Base-by-base conservation (phyloP, 1,140 invertebrate genomes). In the Riptortus pedestris region DNA sequence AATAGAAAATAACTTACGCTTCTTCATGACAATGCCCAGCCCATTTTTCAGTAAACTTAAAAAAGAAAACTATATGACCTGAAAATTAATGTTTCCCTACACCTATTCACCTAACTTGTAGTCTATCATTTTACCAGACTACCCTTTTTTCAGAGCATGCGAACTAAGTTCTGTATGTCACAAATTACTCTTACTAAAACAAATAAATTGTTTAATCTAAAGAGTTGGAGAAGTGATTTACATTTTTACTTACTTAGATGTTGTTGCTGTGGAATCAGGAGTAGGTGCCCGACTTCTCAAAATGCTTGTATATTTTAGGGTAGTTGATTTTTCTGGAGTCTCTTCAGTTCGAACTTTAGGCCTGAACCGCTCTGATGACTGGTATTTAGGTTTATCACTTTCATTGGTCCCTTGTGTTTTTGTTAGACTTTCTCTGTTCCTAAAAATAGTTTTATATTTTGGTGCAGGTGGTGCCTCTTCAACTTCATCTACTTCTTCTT, bases 241-340 rank as follows among this genome's bases (percentile, higher is more conserved):
- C n/a, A n/a, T n/a, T n/a, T n/a, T n/a, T n/a, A n/a, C 55, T 29
- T 60, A 65, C 64, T 31, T 65, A 1, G 64, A 65, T 18, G 64
- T 65, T 18, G 64, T 61, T 7, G 64, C 57, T 12, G 58, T 52
- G 24, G 64, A 60, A 18, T 65, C 64, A 11, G 26, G 4, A 22
- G 64, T 38, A 5, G 63, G 12, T 31, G 51, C 38, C 12, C 64
- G 38, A 55, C 48, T 65, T 38, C 64, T 60, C 2, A 65, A 61
- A 33, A 65, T 60, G 28, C 57, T 65, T n/a, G 58, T 65, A 43
- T 71, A 69, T 67, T 72, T 65, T 51, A 68, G 51, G 45, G 67
- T 65, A 59, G 65, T 66, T 55, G 67, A 63, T 62, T 69, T 67
- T 60, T 67, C 63, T 7, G 31, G 14, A 27, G 69, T 62, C 27